These are phyloP conservation scores for Gastrophryne carolinensis DNA, from an alignment of 2,797 vertebrate genomes.

Conservation along the genomic window DNA sequence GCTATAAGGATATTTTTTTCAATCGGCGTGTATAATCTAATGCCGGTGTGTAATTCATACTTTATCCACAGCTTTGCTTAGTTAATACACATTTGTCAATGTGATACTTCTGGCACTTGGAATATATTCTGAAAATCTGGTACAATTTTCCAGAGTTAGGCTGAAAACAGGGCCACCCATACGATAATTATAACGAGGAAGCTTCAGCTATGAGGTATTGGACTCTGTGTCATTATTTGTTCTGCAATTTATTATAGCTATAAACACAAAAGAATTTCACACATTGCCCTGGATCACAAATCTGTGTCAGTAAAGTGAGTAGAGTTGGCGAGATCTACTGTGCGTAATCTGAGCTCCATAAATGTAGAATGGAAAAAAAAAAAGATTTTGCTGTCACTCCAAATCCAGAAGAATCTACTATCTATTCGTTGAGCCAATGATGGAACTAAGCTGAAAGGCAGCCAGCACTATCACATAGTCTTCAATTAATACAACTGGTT, in stretches of 20 bases:
- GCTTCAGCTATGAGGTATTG: not conserved
- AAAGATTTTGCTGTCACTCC: constrained; percentile 7
- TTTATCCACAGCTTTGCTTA: not conserved
- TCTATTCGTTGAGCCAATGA: not conserved
- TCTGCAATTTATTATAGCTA: not conserved
- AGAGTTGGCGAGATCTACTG: not conserved
- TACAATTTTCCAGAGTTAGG: not conserved
- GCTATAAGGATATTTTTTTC: no score
- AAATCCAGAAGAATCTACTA: not conserved
- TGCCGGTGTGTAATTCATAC: not conserved
- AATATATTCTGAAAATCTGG: not conserved
- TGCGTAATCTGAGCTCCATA: not conserved
- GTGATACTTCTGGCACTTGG: not conserved
- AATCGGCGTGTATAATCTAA: no score
- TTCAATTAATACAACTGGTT: not conserved
- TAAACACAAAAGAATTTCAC: not conserved
- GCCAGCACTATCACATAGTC: not conserved
- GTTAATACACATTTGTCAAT: not conserved
- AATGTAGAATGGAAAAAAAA: constrained; percentile 49
- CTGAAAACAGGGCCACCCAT: not conserved
- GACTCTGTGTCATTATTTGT: not conserved
- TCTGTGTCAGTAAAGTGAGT: not conserved
- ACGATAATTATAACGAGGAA: not conserved
- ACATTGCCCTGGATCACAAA: not conserved
- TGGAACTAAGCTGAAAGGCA: not conserved